Conservation (phyloP, 2,113 vertebrate species). For the Cyprinodon tularosa region DNA sequence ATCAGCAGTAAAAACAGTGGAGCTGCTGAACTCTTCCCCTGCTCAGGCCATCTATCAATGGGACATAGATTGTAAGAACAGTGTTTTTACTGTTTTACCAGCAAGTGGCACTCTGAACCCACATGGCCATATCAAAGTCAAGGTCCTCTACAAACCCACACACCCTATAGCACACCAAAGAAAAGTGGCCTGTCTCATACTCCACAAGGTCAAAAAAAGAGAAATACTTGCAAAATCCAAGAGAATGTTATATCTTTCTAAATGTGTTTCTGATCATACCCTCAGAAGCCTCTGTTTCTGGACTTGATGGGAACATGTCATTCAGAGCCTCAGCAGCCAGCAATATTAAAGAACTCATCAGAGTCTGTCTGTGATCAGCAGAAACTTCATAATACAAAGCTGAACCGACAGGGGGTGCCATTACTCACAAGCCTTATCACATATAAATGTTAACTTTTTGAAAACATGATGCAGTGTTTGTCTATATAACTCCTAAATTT, state of each 20-base stretch:
- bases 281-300: slow-evolving; percentile 87
- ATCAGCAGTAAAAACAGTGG: slow-evolving; percentile 57
- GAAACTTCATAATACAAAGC: slow-evolving; percentile 69
- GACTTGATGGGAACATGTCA: slow-evolving; percentile 93
- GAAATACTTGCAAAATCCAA: background rate
- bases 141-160: slow-evolving; percentile 81
- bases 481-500: background rate
- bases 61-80: slow-evolving; percentile 85
- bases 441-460: background rate
- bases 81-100: slow-evolving; percentile 86
- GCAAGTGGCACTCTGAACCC: slow-evolving; percentile 80
- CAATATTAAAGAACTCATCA: slow-evolving; percentile 80
- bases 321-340: slow-evolving; percentile 82
- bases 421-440: slow-evolving; percentile 32
- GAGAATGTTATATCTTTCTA: background rate
- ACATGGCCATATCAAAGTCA: slow-evolving; percentile 71
- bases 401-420: slow-evolving; percentile 75
- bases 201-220: slow-evolving; percentile 84
- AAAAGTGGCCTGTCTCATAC: slow-evolving; percentile 86
- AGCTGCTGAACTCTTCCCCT: slow-evolving; percentile 83
- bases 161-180: slow-evolving; percentile 84
- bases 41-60: slow-evolving; percentile 85
- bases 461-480: background rate
- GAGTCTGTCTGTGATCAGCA: slow-evolving; percentile 77
- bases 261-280: background rate